Evolutionary conservation across 1,140 invertebrate species (phyloP), one percentile per base, ranked within the genome.

Genomic region (Luehdorfia chinensis): DNA sequence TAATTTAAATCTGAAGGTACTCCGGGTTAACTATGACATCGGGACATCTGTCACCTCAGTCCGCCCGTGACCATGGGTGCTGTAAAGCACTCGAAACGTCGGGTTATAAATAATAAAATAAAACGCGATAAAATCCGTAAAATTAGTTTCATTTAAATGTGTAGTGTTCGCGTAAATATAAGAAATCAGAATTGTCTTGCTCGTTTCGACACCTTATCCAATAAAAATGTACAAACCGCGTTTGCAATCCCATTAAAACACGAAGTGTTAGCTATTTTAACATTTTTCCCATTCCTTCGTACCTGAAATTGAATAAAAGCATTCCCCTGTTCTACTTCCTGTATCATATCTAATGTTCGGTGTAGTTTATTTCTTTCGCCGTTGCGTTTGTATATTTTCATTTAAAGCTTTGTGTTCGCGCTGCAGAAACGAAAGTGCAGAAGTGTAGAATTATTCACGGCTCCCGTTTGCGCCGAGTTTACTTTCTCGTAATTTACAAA

Each of bases 361-460:
- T n/a, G 32, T n/a, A 33, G 15, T 37, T 37, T 21, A 21, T 37
- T 21, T 23, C 34, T 37, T 37, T 37, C n/a, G n/a, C n/a, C n/a
- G 34, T 37, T 37, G 34, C n/a, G 16, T 37, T 37, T 37, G 34
- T 37, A 37, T 37, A 37, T 37, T 37, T 37, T 37, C 21, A 37
- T 37, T 37, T 16, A 21, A 19, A 19, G 34, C 34, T 21, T 37
- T 37, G 32, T 33, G 16, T 16, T 13, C 34, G 12, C 31, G 34
- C 11, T 37, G 34, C 34, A 37, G n/a, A n/a, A n/a, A 19, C 34
- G 34, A 37, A 37, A 37, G 34, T 37, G 34, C 34, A 37, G 15
- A 37, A 37, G 34, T 37, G 34, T 37, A 21, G 34, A 37, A 37
- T 37, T 37, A 37, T 37, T 37, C 34, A 37, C 18, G 18, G 21